A percentile compares a stretch with the other conserved stretches of the same genome.
These are phyloP conservation scores for Eupithecia pulchellata DNA, from an alignment of 2,888 invertebrate genomes.

Conservation along the genomic window DNA sequence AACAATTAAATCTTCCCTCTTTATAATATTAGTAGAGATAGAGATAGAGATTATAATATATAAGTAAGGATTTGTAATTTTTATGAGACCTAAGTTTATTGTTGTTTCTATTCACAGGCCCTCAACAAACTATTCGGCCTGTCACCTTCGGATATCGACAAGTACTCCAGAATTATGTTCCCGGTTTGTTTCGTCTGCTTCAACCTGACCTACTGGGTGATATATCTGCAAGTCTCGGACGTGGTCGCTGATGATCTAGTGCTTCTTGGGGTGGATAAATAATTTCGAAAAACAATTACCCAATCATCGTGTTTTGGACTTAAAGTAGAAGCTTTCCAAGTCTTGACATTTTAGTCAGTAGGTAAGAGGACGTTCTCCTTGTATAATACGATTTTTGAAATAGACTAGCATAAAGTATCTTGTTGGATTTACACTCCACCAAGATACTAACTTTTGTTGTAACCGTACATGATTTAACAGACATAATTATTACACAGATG, in stretches of 20 bases:
- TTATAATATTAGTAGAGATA: too few species aligned
- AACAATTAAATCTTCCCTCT: too few species aligned
- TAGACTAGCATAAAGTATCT: background rate
- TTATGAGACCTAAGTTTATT: too few species aligned
- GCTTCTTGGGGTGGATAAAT: conserved; percentile 87
- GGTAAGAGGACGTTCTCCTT: background rate
- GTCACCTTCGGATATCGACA: conserved; percentile 99
- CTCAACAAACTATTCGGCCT: conserved; percentile 96
- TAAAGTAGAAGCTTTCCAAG: background rate
- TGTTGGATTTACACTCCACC: background rate
- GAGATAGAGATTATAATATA: too few species aligned
- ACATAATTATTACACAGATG: background rate
- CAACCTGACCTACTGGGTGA: conserved; percentile 99
- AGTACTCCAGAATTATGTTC: conserved; percentile 99
- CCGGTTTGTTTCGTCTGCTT: conserved; percentile 99
- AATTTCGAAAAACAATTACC: conserved; percentile 20
- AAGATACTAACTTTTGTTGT: background rate
- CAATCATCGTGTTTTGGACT: background rate
- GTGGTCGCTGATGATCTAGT: conserved; percentile 97
- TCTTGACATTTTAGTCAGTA: background rate
- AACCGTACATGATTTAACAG: background rate
- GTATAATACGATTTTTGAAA: background rate
- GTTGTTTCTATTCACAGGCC: conserved; percentile 80
- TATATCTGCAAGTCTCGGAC: conserved; percentile 97
- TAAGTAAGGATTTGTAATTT: too few species aligned